Conservation (phyloP, 2,797 vertebrate genomes). For the Cuniculus paca region DNA sequence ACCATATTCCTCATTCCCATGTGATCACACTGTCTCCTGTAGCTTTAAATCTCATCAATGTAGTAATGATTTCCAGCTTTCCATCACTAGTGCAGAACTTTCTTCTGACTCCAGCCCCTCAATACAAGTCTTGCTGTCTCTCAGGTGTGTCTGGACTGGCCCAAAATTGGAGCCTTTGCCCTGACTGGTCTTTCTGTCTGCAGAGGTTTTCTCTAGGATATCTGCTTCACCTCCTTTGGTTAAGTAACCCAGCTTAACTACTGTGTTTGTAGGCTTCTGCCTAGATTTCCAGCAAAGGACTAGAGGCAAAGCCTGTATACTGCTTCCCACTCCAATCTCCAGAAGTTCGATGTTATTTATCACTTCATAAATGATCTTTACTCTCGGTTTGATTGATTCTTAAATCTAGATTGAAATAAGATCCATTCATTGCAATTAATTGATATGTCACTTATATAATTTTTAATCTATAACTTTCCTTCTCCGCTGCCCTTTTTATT, state of each 20-base stretch:
- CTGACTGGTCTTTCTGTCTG: no score
- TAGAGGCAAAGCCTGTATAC: no score
- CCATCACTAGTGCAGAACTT: neutral
- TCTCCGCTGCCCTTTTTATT: neutral
- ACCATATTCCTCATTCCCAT: no score
- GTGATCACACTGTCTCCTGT: no score
- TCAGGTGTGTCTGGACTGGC: neutral
- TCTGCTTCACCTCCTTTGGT: no score
- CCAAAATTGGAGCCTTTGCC: neutral
- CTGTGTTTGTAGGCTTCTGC: no score
- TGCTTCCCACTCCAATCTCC: no score
- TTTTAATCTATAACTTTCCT: neutral
- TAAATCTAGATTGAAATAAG: neutral
- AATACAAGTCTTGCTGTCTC: neutral
- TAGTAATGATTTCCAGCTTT: neutral
- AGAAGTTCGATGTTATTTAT: neutral
- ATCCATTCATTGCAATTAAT: neutral
- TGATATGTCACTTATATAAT: neutral
- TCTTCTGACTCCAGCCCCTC: neutral
- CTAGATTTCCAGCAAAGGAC: no score
- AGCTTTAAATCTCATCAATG: no score
- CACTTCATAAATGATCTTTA: neutral
- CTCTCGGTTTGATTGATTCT: neutral
- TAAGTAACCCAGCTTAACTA: fast-evolving
- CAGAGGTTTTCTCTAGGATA: neutral